These are phyloP conservation scores for Ptilonorhynchus violaceus DNA, from an alignment of 2,113 vertebrate genomes.

Conservation along the genomic window DNA sequence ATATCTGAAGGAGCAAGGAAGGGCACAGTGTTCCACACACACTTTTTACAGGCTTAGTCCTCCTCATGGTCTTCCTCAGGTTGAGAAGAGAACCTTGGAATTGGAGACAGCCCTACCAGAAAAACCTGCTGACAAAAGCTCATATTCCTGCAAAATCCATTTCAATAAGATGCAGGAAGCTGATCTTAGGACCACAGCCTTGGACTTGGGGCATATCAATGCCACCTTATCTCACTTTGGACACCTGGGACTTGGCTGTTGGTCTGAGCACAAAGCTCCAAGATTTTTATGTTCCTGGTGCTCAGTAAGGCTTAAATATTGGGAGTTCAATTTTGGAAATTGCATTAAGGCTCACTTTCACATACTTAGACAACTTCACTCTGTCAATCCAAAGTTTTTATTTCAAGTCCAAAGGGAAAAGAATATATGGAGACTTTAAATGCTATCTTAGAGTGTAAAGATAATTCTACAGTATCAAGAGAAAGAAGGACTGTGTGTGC, in stretches of 20 bases:
- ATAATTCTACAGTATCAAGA: background rate
- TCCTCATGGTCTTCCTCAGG: background rate
- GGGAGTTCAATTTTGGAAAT: background rate
- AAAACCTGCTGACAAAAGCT: background rate
- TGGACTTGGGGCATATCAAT: fast-evolving
- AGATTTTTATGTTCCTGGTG: background rate
- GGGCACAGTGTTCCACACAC: fast-evolving
- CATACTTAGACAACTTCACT: background rate
- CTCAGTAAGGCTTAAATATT: background rate
- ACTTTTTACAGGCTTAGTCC: background rate
- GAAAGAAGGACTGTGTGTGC: background rate
- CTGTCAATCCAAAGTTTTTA: background rate
- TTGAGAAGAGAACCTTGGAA: background rate
- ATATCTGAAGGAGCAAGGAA: background rate
- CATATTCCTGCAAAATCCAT: background rate
- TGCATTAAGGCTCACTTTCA: background rate
- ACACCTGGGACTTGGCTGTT: fast-evolving
- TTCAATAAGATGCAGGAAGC: background rate
- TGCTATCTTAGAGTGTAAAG: background rate
- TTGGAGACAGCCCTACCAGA: background rate
- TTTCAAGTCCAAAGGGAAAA: background rate
- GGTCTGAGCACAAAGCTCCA: background rate
- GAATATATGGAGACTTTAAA: background rate
- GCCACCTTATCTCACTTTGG: background rate
- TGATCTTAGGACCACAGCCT: background rate